phyloP scores from a whole-genome alignment of 2,113 vertebrate species.

The chimpanzee (Pan troglodytes) region DNA sequence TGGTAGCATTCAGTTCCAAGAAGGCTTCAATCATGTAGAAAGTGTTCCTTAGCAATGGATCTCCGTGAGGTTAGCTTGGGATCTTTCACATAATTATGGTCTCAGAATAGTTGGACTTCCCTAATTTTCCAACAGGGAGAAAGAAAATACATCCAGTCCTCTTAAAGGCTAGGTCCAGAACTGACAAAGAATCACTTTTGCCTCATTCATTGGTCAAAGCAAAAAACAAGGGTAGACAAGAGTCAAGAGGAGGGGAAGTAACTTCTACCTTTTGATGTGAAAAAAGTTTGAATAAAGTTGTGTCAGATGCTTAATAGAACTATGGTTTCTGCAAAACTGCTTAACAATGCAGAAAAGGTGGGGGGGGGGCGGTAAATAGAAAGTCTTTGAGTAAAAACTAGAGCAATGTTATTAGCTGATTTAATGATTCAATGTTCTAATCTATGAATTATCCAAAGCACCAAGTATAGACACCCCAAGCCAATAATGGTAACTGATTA shows the following conservation, averaged over 20 bases:
- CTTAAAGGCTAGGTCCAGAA: background rate
- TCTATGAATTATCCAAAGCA: background rate
- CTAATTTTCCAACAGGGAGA: background rate
- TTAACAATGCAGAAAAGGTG: background rate
- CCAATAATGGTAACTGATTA: too few species aligned
- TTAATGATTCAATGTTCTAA: background rate
- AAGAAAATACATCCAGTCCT: background rate
- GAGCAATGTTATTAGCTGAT: background rate
- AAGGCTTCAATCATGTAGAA: background rate
- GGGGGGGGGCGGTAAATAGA: background rate
- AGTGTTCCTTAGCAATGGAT: background rate
- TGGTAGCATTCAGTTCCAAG: background rate
- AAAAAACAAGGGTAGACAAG: background rate
- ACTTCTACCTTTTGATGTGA: background rate
- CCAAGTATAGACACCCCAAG: too few species aligned
- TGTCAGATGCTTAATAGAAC: background rate
- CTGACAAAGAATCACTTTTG: background rate
- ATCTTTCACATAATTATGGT: background rate
- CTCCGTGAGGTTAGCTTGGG: background rate
- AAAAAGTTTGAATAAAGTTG: background rate
- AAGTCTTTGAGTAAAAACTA: background rate
- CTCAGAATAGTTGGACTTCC: background rate
- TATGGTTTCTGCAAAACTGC: background rate
- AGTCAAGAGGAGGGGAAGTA: background rate
- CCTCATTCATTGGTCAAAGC: background rate